Base-by-base conservation (phyloP, 1,140 invertebrate species). In the Drosophila sucinea region DNA sequence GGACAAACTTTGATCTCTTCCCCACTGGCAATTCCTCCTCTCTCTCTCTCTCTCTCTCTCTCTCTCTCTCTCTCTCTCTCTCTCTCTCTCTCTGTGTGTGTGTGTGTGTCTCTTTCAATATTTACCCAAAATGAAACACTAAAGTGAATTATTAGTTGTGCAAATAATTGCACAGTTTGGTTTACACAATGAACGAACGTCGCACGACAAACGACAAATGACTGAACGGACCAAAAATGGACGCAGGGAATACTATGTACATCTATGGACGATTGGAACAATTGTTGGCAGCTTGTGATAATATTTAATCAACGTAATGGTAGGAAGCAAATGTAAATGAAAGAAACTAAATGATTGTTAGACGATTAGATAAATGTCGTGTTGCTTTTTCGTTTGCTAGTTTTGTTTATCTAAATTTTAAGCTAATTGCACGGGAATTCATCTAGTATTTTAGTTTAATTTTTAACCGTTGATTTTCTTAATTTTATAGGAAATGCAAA, bases 101-200 rank as follows among this genome's bases (percentile, higher is more conserved):
- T 51, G 17, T 23, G n/a, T 33, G 58, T 44, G 35, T 33, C 60
- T 70, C 51, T 40, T 44, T 40, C 64, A 87, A 86, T 86, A 87
- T 86, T 83, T 87, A 69, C 63, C 47, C 64, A 44, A 67, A 83
- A 70, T 73, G 83, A 82, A 85, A 86, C 83, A 79, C 83, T 87
- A 83, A 87, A 86, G 83, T 86, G 82, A 87, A 86, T 86, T 86
- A 83, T 86, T 87, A 86, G 83, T 86, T 87, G 83, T 77, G 84
- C 79, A 83, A 86, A 86, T 87, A 87, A 77, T 87, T 86, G 83
- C 83, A 85, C 68, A 85, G 82, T 79, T 86, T 55, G 68, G 70
- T 75, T 81, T 67, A 78, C 75, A 75, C 38, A 55, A 61, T 47
- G 60, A 56, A 70, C 62, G 54, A 55, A 67, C 25, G 66, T 38